These are phyloP conservation scores for Rhysida immarginata DNA, from an alignment of 1,140 invertebrate species.

Conservation along the genomic window DNA sequence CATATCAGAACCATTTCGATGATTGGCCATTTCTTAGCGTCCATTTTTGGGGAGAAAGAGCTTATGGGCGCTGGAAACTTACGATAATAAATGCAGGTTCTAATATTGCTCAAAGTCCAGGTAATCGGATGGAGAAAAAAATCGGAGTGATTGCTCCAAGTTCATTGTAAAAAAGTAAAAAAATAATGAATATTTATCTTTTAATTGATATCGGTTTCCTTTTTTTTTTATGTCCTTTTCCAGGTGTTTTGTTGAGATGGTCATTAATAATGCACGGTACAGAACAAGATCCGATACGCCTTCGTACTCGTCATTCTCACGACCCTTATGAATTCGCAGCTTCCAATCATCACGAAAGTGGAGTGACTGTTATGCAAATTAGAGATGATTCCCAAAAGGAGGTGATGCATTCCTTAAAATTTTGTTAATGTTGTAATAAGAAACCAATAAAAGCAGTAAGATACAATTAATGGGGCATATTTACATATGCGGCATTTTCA, in stretches of 20 bases:
- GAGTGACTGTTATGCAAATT: neutral
- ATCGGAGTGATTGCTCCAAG: no score
- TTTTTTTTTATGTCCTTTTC: slow-evolving; percentile 12
- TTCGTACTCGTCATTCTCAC: slow-evolving; percentile 36
- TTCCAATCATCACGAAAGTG: no score
- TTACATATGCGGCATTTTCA: no score
- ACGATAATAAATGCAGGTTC: slow-evolving; percentile 86
- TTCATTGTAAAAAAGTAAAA: no score
- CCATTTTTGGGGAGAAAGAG: slow-evolving; percentile 90
- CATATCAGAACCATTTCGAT: slow-evolving; percentile 32
- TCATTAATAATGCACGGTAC: slow-evolving; percentile 81
- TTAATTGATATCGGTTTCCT: no score
- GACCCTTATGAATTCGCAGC: slow-evolving; percentile 28
- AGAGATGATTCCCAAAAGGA: neutral
- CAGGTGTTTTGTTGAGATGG: slow-evolving; percentile 73
- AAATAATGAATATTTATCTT: no score
- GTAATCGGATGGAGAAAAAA: no score
- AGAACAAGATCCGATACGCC: slow-evolving; percentile 29
- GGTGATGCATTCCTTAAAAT: neutral
- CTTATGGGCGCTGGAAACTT: slow-evolving; percentile 77
- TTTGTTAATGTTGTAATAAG: neutral
- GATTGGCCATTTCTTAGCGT: slow-evolving; percentile 68
- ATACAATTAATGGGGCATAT: no score
- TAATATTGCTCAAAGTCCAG: slow-evolving; percentile 38
- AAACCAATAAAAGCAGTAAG: neutral